Percentiles rank a stretch among this genome's conserved stretches.
phyloP scores from a whole-genome alignment of 92 coral and sea anemone species.

The Epizoanthus rinbou region DNA sequence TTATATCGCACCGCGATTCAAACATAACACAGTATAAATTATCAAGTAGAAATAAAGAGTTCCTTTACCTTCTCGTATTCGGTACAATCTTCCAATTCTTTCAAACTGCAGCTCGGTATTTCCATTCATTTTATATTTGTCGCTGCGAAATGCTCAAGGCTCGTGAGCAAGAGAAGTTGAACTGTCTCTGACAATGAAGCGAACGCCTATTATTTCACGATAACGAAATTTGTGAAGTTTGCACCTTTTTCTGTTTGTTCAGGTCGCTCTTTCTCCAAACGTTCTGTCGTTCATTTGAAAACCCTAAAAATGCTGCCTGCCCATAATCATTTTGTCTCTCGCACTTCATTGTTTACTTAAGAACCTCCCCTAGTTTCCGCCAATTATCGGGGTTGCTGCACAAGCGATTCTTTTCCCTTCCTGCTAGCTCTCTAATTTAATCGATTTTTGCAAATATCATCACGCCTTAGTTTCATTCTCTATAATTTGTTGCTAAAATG shows the following conservation, averaged over 20 bases:
- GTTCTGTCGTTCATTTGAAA: conserved; percentile 39
- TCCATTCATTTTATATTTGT: conserved; percentile 26
- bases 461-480: conserved; percentile 38
- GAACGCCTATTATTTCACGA: conserved; percentile 37
- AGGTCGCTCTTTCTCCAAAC: conserved; percentile 35
- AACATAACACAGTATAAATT: too few relatives aligned
- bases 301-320: conserved; percentile 29
- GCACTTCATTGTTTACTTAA: conserved; percentile 25
- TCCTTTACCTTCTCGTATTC: conserved; percentile 28
- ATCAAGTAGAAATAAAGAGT: neutral
- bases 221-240: conserved; percentile 39
- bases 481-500: conserved; percentile 13
- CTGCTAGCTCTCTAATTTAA: conserved; percentile 32
- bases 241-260: conserved; percentile 40
- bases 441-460: conserved; percentile 43
- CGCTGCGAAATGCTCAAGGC: neutral
- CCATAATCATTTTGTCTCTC: conserved; percentile 33
- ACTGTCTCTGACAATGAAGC: neutral
- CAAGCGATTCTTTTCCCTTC: conserved; percentile 35
- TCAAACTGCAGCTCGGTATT: conserved; percentile 33
- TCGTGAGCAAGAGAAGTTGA: neutral
- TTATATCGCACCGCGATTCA: too few relatives aligned
- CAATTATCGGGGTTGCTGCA: conserved; percentile 35
- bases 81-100: conserved; percentile 34
- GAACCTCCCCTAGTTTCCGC: conserved; percentile 45